A percentile compares a stretch with the other conserved stretches of the same genome.
Conservation (phyloP, 2,797 vertebrate genomes). For the Champsocephalus esox region DNA sequence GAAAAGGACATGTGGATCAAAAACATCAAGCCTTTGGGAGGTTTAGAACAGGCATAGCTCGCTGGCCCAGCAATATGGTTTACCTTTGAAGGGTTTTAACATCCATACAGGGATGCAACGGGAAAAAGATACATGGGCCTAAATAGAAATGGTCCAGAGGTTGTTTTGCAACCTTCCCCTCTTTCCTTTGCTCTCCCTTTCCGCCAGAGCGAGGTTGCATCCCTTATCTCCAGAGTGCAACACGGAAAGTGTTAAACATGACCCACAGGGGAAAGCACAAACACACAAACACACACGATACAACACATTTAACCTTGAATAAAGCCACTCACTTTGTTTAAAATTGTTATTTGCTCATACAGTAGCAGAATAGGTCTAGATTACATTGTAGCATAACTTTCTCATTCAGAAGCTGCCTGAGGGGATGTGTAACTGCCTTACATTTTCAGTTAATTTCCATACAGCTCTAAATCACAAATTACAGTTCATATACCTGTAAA, state of each 20-base stretch:
- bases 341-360: slow-evolving; percentile 54
- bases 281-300: slow-evolving; percentile 12
- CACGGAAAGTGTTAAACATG: slow-evolving; percentile 53
- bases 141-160: slow-evolving; percentile 60
- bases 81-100: slow-evolving; percentile 69
- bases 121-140: slow-evolving; percentile 27
- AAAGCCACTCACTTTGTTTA: slow-evolving; percentile 44
- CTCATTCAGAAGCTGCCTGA: slow-evolving; percentile 53
- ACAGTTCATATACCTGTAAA: too few species aligned
- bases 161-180: slow-evolving; percentile 43
- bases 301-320: slow-evolving; percentile 65
- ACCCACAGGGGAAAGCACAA: slow-evolving; percentile 42
- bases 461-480: too few species aligned
- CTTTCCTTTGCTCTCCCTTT: slow-evolving; percentile 26
- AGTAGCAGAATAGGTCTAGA: slow-evolving; percentile 50
- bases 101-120: slow-evolving; percentile 53
- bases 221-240: slow-evolving; percentile 64
- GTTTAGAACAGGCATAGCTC: slow-evolving; percentile 52
- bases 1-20: slow-evolving; percentile 75
- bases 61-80: slow-evolving; percentile 67
- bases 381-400: slow-evolving; percentile 65
- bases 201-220: slow-evolving; percentile 35
- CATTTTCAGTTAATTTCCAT: too few species aligned
- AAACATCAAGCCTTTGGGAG: slow-evolving; percentile 62
- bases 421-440: slow-evolving; percentile 12